These are phyloP conservation scores for Cyphomyrmex costatus DNA, from an alignment of 1,140 invertebrate species.

Conservation along the genomic window DNA sequence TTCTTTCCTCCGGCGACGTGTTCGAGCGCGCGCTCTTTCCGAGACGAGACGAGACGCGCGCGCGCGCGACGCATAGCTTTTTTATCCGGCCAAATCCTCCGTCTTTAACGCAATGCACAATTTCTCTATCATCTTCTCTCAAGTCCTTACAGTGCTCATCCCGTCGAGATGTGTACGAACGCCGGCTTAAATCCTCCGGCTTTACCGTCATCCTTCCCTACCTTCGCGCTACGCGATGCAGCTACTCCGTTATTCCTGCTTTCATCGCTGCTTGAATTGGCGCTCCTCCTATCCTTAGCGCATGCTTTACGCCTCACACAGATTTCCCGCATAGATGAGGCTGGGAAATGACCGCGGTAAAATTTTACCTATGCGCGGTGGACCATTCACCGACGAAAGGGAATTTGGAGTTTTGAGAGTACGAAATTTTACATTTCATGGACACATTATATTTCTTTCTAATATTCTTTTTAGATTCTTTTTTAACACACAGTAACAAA, in stretches of 20 bases:
- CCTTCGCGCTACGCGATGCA: background rate
- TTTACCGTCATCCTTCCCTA: background rate
- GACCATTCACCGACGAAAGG: background rate
- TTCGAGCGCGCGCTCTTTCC: background rate
- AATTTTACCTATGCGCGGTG: background rate
- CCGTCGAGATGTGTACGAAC: constrained; percentile 41
- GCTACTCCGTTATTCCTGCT: background rate
- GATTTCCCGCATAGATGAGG: constrained; percentile 8
- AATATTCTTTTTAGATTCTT: background rate
- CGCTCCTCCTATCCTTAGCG: background rate
- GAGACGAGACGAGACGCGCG: background rate
- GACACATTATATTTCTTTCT: background rate
- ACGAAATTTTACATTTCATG: constrained; percentile 4
- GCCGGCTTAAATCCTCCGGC: constrained; percentile 31
- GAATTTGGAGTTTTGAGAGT: background rate
- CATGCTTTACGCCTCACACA: constrained; percentile 1
- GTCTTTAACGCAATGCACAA: constrained; percentile 20
- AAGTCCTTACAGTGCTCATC: constrained; percentile 26
- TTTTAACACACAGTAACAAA: background rate
- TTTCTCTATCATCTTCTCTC: constrained; percentile 48
- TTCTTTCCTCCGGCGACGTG: background rate
- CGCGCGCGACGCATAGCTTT: background rate
- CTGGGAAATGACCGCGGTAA: constrained; percentile 35
- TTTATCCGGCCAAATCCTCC: constrained; percentile 14
- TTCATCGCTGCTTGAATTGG: constrained; percentile 30